phyloP scores from a whole-genome alignment of 2,797 vertebrate species.

The Eleutherodactylus coqui region DNA sequence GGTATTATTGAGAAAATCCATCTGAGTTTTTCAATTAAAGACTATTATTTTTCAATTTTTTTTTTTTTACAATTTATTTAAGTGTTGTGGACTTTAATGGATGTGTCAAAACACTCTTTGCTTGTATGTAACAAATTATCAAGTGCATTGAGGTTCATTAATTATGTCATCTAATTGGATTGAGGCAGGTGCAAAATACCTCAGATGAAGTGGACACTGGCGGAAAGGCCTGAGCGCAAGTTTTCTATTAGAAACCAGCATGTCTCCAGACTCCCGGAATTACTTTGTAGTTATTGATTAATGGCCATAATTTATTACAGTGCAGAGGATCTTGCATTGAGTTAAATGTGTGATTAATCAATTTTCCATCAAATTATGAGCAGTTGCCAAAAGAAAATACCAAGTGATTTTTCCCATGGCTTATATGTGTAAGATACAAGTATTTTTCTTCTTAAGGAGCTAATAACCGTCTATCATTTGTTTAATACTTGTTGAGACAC shows the following conservation, averaged over 20 bases:
- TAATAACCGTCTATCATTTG: slow-evolving; percentile 90
- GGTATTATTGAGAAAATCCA: not conserved
- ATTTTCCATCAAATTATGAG: slow-evolving; percentile 98
- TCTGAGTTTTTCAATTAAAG: not conserved
- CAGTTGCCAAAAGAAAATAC: slow-evolving; percentile 87
- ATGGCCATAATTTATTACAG: slow-evolving; percentile 99
- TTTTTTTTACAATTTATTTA: slow-evolving; percentile 40
- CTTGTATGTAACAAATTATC: slow-evolving; percentile 89
- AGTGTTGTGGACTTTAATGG: slow-evolving; percentile 84
- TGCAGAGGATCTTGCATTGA: slow-evolving; percentile 94
- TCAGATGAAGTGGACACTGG: slow-evolving; percentile 94
- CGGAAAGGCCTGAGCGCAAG: slow-evolving; percentile 85
- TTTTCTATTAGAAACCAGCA: slow-evolving; percentile 99
- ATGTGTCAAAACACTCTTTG: slow-evolving; percentile 81
- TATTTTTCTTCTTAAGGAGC: slow-evolving; percentile 80
- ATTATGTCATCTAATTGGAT: slow-evolving; percentile 98
- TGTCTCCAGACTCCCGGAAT: slow-evolving; percentile 96
- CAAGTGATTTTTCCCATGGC: slow-evolving; percentile 87
- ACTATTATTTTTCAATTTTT: not conserved
- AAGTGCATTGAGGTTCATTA: slow-evolving; percentile 88
- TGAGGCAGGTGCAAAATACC: slow-evolving; percentile 94
- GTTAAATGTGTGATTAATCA: slow-evolving; percentile 99
- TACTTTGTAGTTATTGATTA: slow-evolving; percentile 99
- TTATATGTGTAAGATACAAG: slow-evolving; percentile 79
- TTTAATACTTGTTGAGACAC: slow-evolving; percentile 90